Conservation (phyloP, 2,113 vertebrate genomes). For the Anguilla rostrata region DNA sequence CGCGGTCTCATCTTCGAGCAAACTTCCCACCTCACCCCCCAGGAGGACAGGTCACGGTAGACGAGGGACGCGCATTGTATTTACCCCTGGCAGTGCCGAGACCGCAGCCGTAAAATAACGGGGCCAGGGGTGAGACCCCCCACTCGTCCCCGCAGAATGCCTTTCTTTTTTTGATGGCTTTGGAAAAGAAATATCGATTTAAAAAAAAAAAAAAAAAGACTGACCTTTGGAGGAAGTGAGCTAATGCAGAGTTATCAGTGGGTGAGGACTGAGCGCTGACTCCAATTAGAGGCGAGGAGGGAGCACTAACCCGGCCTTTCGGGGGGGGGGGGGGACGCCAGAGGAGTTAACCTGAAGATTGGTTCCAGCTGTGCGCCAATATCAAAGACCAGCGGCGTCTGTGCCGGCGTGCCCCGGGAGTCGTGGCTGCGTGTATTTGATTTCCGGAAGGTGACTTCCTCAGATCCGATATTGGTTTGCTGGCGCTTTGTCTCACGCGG, state of each 20-base stretch:
- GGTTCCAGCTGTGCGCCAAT: background rate
- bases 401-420: background rate
- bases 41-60: background rate
- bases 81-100: background rate
- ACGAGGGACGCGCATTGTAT: background rate
- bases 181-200: conserved; percentile 14
- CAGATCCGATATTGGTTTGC: background rate
- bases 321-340: background rate
- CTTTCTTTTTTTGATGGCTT: background rate
- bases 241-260: conserved; percentile 16
- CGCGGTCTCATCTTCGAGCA: background rate
- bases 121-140: background rate
- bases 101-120: background rate
- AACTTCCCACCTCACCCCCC: background rate
- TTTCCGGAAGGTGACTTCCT: background rate
- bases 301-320: background rate
- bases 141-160: background rate
- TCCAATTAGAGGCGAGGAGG: conserved; percentile 39
- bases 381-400: background rate
- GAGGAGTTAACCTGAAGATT: conserved; percentile 1
- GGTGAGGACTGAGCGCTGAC: conserved; percentile 8
- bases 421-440: background rate
- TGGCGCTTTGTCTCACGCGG: background rate
- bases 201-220: background rate
- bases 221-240: conserved; percentile 38